Evolutionary conservation across 2,797 vertebrate genomes (phyloP).

Genomic region (Hephaestus fuliginosus): DNA sequence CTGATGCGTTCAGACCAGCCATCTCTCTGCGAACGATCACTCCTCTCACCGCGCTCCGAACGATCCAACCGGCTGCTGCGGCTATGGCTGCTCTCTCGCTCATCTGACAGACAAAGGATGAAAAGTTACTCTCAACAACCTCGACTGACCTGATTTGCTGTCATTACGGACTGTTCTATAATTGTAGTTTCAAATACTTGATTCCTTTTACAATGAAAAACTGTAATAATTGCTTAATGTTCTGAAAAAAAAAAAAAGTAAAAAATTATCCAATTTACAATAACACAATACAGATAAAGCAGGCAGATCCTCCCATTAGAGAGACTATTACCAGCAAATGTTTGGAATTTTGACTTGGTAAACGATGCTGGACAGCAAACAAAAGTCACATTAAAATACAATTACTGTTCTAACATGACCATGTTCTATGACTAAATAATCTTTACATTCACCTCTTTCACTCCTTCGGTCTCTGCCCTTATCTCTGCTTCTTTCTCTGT

Average conservation of each 20-base stretch:
- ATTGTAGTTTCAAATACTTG: background rate
- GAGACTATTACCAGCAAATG: background rate
- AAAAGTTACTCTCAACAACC: background rate
- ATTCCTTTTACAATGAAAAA: background rate
- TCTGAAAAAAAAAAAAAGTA: background rate
- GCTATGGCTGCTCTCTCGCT: conserved; percentile 86
- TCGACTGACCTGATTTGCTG: background rate
- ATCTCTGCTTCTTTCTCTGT: conserved; percentile 85
- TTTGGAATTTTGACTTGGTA: background rate
- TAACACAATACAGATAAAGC: background rate
- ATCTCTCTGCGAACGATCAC: conserved; percentile 87
- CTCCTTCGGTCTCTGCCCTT: conserved; percentile 83
- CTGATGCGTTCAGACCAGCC: conserved; percentile 90
- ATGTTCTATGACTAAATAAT: background rate
- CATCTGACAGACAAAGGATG: conserved; percentile 80
- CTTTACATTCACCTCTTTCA: conserved; percentile 76
- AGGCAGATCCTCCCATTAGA: background rate
- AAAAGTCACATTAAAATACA: conserved; percentile 1
- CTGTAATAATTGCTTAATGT: background rate
- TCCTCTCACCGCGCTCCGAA: conserved; percentile 78
- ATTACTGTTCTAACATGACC: no score
- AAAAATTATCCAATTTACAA: background rate
- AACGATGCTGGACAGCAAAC: background rate
- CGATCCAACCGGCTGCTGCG: conserved; percentile 85
- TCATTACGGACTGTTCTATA: background rate